These are phyloP conservation scores for Taenioides sp. DNA, from an alignment of 2,797 vertebrate genomes.

Conservation along the genomic window DNA sequence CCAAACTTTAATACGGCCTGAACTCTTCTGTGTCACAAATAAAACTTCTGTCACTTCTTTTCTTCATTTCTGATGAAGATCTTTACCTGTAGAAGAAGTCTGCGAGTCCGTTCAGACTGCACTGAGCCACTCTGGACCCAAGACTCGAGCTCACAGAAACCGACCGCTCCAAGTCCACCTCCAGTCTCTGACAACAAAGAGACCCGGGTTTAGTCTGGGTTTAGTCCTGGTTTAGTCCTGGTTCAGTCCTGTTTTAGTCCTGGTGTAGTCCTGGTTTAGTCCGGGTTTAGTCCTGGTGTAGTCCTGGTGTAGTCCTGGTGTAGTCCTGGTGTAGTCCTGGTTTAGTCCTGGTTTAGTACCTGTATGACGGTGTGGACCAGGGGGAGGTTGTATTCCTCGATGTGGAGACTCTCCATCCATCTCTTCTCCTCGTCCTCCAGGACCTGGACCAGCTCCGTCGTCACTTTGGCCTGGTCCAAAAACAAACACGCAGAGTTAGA, in stretches of 20 bases:
- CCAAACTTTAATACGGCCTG: too few relatives aligned
- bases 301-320: neutral
- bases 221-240: neutral
- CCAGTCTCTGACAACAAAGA: conserved; percentile 76
- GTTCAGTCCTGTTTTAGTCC: neutral
- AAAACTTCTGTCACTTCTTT: too few relatives aligned
- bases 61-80: too few relatives aligned
- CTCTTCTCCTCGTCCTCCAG: conserved; percentile 79
- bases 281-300: neutral
- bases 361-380: conserved; percentile 73
- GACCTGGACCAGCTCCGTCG: conserved; percentile 75
- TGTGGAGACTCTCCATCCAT: conserved; percentile 74
- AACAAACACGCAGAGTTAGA: neutral
- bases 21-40: too few relatives aligned
- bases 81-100: conserved; percentile 88
- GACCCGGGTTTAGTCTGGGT: neutral
- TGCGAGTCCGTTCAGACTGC: conserved; percentile 85
- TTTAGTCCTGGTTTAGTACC: conserved; percentile 27
- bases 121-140: conserved; percentile 83
- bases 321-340: neutral
- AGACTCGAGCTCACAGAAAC: conserved; percentile 82
- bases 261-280: neutral
- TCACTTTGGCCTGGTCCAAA: conserved; percentile 71
- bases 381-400: conserved; percentile 74
- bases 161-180: conserved; percentile 84